Evolutionary conservation across 2,797 vertebrate genomes (phyloP), one percentile per base, ranked within the genome.

Genomic region (Pangasius sanitwongsei): DNA sequence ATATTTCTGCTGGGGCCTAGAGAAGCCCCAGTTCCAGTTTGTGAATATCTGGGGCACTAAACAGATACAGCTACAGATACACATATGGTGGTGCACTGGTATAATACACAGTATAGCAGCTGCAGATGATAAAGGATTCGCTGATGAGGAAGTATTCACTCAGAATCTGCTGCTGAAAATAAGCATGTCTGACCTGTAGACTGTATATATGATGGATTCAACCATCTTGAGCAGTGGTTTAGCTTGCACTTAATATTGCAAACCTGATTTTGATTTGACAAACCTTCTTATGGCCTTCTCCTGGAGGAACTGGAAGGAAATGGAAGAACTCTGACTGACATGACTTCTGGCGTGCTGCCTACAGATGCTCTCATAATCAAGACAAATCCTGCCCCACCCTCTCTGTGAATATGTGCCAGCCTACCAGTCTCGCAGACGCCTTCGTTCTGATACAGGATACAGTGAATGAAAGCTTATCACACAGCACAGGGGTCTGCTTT

Each of bases 381-480:
- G 59, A 50, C 48, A 50, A 67, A 67, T 69, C 75, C 63, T 80
- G 37, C 59, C 55, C 3, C n/a, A 31, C 44, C 13, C 61, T 81
- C 28, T 55, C 44, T 69, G 61, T n/a, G 70, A 31, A 75, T 41
- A 81, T 31, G 48, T 69, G 74, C 83, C 87, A 88, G 59, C 18
- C 48, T 78, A 28, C 72, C 84, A 78, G 85, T 72, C 86, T 70
- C 65, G n/a, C 53, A 48, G 87, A 89, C 63, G 70, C 86, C 80
- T 61, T 81, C 70, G 41, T 85, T 70, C 20, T 87, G 85, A 89
- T 82, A 83, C 59, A 82, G 67, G 75, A 89, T 87, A 78, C 78
- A 75, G 87, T 90, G 80, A 92, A 92, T 90, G 91, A 90, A 90
- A 85, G 55, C 83, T 87, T 78, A 86, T 88, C 86, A 86, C 50